Conservation (phyloP, 2,888 invertebrate genomes). For the Troides aeacus region DNA sequence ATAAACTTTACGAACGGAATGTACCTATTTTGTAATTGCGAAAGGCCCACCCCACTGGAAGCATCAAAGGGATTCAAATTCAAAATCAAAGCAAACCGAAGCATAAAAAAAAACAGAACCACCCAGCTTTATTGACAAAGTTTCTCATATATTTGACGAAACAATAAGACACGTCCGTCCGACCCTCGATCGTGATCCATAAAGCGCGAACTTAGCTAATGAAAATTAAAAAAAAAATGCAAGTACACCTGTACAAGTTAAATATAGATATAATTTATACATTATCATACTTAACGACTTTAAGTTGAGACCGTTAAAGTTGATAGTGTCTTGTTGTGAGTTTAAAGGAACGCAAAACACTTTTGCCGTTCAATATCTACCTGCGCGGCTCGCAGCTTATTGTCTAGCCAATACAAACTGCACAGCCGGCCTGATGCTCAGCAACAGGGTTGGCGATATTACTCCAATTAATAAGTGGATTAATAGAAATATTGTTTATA, state of each 20-base stretch:
- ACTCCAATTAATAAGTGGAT: slow-evolving; percentile 27
- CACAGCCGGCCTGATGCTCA: slow-evolving; percentile 66
- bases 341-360: slow-evolving; percentile 29
- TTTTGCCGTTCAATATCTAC: slow-evolving; percentile 60
- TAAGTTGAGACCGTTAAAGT: slow-evolving; percentile 31
- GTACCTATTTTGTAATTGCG: background rate
- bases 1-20: background rate
- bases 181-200: slow-evolving; percentile 74
- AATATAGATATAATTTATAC: slow-evolving; percentile 23
- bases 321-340: slow-evolving; percentile 37
- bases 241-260: slow-evolving; percentile 61
- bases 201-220: slow-evolving; percentile 79
- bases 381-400: slow-evolving; percentile 71
- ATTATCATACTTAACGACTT: slow-evolving; percentile 31
- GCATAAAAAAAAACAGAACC: slow-evolving; percentile 44
- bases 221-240: slow-evolving; percentile 67
- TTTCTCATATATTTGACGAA: slow-evolving; percentile 74
- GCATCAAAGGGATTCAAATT: slow-evolving; percentile 40
- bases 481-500: background rate
- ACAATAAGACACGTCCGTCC: slow-evolving; percentile 72
- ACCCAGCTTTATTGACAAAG: slow-evolving; percentile 73
- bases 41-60: slow-evolving; percentile 20
- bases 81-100: slow-evolving; percentile 36
- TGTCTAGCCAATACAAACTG: slow-evolving; percentile 73
- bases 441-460: slow-evolving; percentile 60